Percentiles rank a stretch among this genome's conserved stretches.
These are phyloP conservation scores for Syrphus vitripennis DNA, from an alignment of 2,888 invertebrate genomes.

Conservation along the genomic window DNA sequence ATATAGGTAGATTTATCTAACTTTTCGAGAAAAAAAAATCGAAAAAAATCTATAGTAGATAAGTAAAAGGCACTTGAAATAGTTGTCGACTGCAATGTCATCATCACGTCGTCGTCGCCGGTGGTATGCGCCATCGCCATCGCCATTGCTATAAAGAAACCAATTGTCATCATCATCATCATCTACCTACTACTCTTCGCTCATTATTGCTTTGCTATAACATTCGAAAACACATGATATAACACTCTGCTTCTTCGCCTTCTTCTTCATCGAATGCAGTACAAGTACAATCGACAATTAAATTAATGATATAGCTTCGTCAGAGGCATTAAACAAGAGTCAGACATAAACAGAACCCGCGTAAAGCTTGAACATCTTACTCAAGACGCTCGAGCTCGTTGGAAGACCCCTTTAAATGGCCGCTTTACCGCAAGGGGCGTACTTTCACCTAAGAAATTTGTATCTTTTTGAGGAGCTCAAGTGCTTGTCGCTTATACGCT, in stretches of 20 bases:
- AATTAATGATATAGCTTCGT: slow-evolving; percentile 50
- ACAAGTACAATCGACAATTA: slow-evolving; percentile 56
- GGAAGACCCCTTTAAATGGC: slow-evolving; percentile 19
- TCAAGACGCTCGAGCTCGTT: slow-evolving; percentile 9
- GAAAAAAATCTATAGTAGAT: not conserved
- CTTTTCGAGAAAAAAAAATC: not conserved
- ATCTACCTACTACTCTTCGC: not conserved
- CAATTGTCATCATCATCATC: slow-evolving; percentile 13
- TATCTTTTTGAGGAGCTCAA: not conserved
- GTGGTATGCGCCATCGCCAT: slow-evolving; percentile 10
- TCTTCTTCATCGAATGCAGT: slow-evolving; percentile 20
- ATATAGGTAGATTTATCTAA: too few relatives aligned
- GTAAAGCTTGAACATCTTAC: not conserved
- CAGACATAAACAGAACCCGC: slow-evolving; percentile 4
- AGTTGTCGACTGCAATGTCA: slow-evolving; percentile 47
- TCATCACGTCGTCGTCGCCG: slow-evolving; percentile 15
- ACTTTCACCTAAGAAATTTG: slow-evolving; percentile 61
- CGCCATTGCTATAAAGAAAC: slow-evolving; percentile 15
- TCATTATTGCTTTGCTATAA: not conserved
- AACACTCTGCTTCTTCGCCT: slow-evolving; percentile 3
- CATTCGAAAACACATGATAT: slow-evolving; percentile 34
- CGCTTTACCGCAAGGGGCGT: slow-evolving; percentile 46
- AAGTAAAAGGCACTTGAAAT: slow-evolving; percentile 52
- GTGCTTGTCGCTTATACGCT: slow-evolving; percentile 42
- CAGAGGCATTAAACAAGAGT: slow-evolving; percentile 19